Conservation (phyloP, 1,140 invertebrate species). For the Drosophila subobscura region DNA sequence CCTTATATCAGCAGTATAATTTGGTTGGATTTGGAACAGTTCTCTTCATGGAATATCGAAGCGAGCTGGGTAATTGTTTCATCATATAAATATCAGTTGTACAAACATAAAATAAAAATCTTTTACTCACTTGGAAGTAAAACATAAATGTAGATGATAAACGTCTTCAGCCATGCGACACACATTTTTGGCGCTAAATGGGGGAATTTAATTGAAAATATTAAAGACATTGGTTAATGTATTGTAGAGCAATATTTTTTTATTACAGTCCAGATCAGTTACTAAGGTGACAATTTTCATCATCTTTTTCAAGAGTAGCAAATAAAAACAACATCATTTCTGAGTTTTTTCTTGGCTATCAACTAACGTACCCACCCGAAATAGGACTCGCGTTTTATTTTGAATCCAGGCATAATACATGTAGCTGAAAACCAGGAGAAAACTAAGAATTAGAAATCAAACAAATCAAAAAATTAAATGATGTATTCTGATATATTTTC, state of each 20-base stretch:
- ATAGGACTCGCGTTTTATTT: background rate
- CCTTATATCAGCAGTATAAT: slow-evolving; percentile 35
- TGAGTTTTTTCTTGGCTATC: background rate
- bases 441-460: no score
- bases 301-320: slow-evolving; percentile 29
- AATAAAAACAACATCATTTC: slow-evolving; percentile 3
- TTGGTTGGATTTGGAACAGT: slow-evolving; percentile 70
- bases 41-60: slow-evolving; percentile 70
- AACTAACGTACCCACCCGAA: no score
- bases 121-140: no score
- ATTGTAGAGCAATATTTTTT: background rate
- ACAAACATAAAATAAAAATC: no score
- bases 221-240: background rate
- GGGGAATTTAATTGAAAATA: background rate
- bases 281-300: slow-evolving; percentile 8
- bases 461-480: no score
- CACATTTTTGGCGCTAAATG: no score
- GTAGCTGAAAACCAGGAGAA: no score
- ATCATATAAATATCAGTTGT: slow-evolving; percentile 31
- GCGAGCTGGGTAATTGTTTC: slow-evolving; percentile 76
- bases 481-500: no score
- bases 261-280: slow-evolving; percentile 14
- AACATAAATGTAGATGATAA: background rate
- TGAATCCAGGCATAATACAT: no score
- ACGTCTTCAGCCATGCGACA: background rate